Base-by-base conservation (phyloP, 2,113 vertebrate genomes). In the Trinectes maculatus region DNA sequence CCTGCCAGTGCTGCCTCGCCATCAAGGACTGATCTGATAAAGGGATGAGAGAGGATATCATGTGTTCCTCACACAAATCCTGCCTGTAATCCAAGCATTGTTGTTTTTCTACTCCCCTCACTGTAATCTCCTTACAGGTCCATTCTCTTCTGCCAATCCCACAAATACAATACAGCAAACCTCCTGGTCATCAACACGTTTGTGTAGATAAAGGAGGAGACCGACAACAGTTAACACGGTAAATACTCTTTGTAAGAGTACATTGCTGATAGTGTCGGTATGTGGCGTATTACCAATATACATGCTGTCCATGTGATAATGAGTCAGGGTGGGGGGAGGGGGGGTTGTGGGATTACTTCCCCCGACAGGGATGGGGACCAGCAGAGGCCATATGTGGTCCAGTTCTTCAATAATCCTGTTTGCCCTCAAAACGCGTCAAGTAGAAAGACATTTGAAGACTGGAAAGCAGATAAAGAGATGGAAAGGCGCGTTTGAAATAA, bases 61-160 rank as follows among this genome's bases (percentile, higher is more conserved):
- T 85, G 85, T 85, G 87, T 82, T 89, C 74, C 87, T 92, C 88
- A 87, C 90, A 88, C 87, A 91, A 91, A 91, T 91, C 90, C 90
- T 77, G 81, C 52, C 67, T 86, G 88, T 92, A 92, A 92, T 91
- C 90, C 85, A 15, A 61, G 89, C 85, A 89, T 88, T 91, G 85
- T 90, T 90, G 83, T 88, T 87, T 78, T 89, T 89, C 82, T 77
- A 86, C 83, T 88, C 89, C 82, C 63, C 75, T 83, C 70, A 39
- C 63, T 77, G 71, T 87, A 90, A 89, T 85, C 89, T 83, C 55
- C 57, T 66, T 46, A 60, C 58, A 76, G 72, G 80, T 87, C 83
- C 78, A 77, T 82, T 83, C 59, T 72, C 48, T 37, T 42, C 61
- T 54, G 34, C 37, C 16, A 22, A 19, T 59, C 62, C 53, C 72